A percentile compares a stretch with the other conserved stretches of the same genome.
Evolutionary conservation across 2,888 invertebrate genomes (phyloP).

Genomic region (Homarus gammarus): DNA sequence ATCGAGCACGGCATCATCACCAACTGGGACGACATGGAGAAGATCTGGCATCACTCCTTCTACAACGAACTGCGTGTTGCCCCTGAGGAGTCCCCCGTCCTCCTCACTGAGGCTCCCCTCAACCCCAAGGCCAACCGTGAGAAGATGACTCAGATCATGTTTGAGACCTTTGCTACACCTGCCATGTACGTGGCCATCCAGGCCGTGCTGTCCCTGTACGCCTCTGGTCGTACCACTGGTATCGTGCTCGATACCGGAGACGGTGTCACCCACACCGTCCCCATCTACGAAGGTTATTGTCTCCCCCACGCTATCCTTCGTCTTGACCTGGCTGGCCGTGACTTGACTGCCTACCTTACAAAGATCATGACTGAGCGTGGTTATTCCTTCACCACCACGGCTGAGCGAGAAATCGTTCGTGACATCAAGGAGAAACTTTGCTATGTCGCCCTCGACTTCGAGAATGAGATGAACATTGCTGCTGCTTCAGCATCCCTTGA

Average conservation of each 20-base stretch:
- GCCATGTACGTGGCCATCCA: slow-evolving; percentile 97
- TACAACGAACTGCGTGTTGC: slow-evolving; percentile 97
- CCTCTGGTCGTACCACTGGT: slow-evolving; percentile 80
- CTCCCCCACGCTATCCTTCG: slow-evolving; percentile 97
- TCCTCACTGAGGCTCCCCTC: slow-evolving; percentile 94
- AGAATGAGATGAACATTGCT: slow-evolving; percentile 65
- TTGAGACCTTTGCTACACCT: slow-evolving; percentile 82
- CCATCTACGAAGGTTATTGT: slow-evolving; percentile 81
- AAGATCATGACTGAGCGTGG: slow-evolving; percentile 97
- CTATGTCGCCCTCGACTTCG: slow-evolving; percentile 73
- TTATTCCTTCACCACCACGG: slow-evolving; percentile 95
- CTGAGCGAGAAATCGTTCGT: slow-evolving; percentile 81
- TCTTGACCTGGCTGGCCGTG: slow-evolving; percentile 97
- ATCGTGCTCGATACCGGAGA: slow-evolving; percentile 81
- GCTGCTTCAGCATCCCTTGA: slow-evolving; percentile 76
- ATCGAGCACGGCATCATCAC: slow-evolving; percentile 84
- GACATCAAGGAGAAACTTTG: slow-evolving; percentile 91
- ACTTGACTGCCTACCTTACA: slow-evolving; percentile 96
- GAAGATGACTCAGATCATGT: slow-evolving; percentile 87
- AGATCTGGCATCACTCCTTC: slow-evolving; percentile 99
- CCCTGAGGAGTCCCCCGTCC: slow-evolving; percentile 95
- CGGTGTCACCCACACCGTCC: slow-evolving; percentile 79
- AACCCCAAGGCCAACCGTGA: slow-evolving; percentile 97
- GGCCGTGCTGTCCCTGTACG: slow-evolving; percentile 84
- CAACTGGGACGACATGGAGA: slow-evolving; percentile 99